Base-by-base conservation (phyloP, 2,797 vertebrate species). In the Babyrousa celebensis region DNA sequence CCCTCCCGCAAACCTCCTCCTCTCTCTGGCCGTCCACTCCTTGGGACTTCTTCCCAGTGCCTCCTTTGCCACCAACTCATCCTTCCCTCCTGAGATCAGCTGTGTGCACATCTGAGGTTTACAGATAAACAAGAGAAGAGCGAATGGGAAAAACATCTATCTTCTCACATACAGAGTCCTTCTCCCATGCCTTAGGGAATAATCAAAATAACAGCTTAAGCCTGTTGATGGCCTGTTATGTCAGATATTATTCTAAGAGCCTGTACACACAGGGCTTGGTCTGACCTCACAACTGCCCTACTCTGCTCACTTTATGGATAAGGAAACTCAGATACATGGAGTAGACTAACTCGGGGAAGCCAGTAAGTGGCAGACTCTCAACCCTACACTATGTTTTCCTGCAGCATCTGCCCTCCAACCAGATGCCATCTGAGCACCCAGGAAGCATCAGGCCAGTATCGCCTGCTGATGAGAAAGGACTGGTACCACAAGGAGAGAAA, bases 401-500 rank as follows among this genome's bases (percentile, higher is more conserved):
- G n/a, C 40, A 62, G 18, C 29, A 63, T 21, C 18, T 15, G 16
- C 25, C 77, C 80, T 56, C 23, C 20, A 6, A 2, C 68, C 21
- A 58, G 21, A 32, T 70, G 85, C 71, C 63, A 52, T 29, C 85
- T 40, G 29, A 93, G 65, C 3, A 15, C 8, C 89, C 62, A 29
- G 14, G 86, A 27, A 93, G 89, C 82, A 89, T 29, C 32, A 88
- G 94, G 58, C 16, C 91, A 56, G 6, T 5, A 65, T 40, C 0
- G 9, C 40, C 80, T 84, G 96, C 52, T 65, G 40, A 1, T 36
- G 27, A 74, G 92, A 95, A 95, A 94, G 18, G 94, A 74, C 95
- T 97, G 93, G 97, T 78, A 96, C 97, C 71, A 87, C 10, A 1
- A 68, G 27, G 74, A 75, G 85, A 91, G 77, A 94, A 58, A 87